Evolutionary conservation across 1,140 invertebrate species (phyloP).

Genomic region (Epicauta chinensis): DNA sequence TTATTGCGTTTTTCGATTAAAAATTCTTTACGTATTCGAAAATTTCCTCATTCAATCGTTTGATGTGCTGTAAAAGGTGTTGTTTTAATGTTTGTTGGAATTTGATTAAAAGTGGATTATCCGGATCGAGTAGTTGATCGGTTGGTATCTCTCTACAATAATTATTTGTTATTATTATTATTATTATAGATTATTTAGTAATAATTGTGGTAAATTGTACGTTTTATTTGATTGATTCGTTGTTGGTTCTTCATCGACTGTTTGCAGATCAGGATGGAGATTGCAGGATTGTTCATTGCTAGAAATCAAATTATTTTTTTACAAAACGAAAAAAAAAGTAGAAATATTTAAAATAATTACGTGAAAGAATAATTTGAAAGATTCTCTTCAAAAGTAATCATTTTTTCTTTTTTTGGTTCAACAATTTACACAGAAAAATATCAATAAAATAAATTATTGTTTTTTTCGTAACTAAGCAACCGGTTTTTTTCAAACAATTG

Average conservation of each 20-base stretch:
- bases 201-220: too few species aligned
- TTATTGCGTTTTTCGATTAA: neutral
- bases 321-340: neutral
- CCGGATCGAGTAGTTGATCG: conserved; percentile 46
- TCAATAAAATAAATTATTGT: too few species aligned
- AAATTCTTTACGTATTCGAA: conserved; percentile 52
- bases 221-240: neutral
- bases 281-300: neutral
- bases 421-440: too few species aligned
- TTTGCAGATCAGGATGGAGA: neutral
- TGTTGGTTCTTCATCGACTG: neutral
- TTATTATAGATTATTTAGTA: too few species aligned
- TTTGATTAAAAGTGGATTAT: conserved; percentile 57
- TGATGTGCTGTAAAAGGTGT: conserved; percentile 51
- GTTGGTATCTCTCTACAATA: neutral
- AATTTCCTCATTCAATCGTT: conserved; percentile 51
- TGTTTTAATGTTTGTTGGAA: conserved; percentile 57
- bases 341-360: neutral
- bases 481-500: too few species aligned
- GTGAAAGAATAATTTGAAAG: too few species aligned
- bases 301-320: too few species aligned
- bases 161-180: too few species aligned
- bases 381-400: too few species aligned
- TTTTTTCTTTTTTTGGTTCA: too few species aligned
- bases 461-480: too few species aligned